Conservation (phyloP, 2,888 invertebrate genomes). For the Drosophila infuscata region DNA sequence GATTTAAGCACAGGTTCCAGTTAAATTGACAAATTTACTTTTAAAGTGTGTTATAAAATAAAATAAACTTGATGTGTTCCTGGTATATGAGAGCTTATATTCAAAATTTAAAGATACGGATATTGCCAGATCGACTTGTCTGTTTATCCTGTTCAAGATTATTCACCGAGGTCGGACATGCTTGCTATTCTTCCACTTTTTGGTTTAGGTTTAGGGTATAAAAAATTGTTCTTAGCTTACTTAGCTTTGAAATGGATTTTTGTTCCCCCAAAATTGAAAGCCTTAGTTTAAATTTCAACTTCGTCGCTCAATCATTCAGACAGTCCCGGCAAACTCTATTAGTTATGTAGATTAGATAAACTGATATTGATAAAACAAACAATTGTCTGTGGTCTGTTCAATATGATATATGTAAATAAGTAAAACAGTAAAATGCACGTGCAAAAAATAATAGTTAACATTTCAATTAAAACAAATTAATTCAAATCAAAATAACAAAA, state of each 20-base stretch:
- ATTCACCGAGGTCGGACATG: not conserved
- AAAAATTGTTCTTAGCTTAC: not conserved
- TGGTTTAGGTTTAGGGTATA: not conserved
- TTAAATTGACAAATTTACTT: not conserved
- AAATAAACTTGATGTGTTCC: not conserved
- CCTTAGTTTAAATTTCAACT: not conserved
- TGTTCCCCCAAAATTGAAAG: not conserved
- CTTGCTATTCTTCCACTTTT: not conserved
- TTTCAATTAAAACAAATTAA: not conserved
- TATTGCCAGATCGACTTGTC: not conserved
- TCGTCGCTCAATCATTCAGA: not conserved
- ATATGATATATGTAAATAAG: not conserved
- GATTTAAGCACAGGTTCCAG: not conserved
- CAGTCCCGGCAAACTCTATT: not conserved
- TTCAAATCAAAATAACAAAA: not conserved
- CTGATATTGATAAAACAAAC: constrained; percentile 1
- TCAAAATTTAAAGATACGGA: not conserved
- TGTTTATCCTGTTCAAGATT: not conserved
- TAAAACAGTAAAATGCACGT: not conserved
- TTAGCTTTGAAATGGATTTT: not conserved
- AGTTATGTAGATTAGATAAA: constrained; percentile 9
- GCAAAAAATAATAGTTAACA: not conserved
- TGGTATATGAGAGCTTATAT: not conserved
- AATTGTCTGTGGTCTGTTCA: no score
- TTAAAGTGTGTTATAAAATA: not conserved